Conservation (phyloP, 2,113 vertebrate species). For the Sigmodon hispidus region DNA sequence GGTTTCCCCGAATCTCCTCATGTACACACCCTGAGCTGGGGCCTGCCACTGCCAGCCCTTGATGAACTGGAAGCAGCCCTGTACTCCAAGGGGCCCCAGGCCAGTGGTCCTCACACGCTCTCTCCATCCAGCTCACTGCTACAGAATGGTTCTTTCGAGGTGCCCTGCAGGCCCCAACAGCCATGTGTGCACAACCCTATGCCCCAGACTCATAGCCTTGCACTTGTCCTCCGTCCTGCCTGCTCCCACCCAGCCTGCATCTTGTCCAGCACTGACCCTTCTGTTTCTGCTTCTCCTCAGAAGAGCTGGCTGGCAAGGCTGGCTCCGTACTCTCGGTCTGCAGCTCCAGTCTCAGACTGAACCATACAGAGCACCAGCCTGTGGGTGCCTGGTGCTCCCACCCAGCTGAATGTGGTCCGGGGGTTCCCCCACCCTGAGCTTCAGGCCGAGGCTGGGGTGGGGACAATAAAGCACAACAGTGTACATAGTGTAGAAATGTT, state of each 20-base stretch:
- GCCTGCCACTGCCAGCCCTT: background rate
- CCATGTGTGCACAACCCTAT: background rate
- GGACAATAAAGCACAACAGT: constrained; percentile 83
- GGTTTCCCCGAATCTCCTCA: background rate
- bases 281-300: background rate
- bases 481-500: constrained; percentile 82
- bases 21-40: background rate
- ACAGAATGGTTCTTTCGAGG: background rate
- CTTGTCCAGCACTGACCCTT: background rate
- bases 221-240: background rate
- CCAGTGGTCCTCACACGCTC: background rate
- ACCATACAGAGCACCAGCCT: background rate
- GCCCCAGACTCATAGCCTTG: background rate
- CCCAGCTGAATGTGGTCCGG: background rate
- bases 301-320: background rate
- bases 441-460: background rate
- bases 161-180: background rate
- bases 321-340: background rate
- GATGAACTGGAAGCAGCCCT: background rate
- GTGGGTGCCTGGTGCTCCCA: background rate
- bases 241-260: constrained; percentile 61
- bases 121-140: background rate
- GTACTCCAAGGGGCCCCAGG: background rate
- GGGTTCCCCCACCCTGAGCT: background rate
- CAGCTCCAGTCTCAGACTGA: background rate